phyloP scores from a whole-genome alignment of 2,888 invertebrate genomes.

The Cantharis lateralis region DNA sequence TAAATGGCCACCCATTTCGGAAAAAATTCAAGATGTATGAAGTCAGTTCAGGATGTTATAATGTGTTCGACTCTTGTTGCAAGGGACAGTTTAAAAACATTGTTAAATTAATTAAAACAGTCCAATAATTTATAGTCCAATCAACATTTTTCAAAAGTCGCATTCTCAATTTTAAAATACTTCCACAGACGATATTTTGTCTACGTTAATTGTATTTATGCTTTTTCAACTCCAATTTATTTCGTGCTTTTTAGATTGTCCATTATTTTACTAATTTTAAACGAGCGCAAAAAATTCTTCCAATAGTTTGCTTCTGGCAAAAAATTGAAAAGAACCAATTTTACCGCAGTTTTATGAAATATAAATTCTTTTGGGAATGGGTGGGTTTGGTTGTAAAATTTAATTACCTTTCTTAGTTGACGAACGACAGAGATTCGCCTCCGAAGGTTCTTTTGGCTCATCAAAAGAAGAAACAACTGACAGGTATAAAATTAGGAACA shows the following conservation, averaged over 20 bases:
- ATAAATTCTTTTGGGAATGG: not conserved
- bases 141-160: conserved; percentile 46
- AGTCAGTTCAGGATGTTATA: conserved; percentile 33
- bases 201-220: conserved; percentile 30
- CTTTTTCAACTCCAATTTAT: conserved; percentile 13
- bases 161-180: conserved; percentile 42
- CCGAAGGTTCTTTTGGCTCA: too few species aligned
- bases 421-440: not conserved
- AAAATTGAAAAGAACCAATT: not conserved
- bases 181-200: conserved; percentile 35
- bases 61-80: conserved; percentile 35
- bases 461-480: too few species aligned
- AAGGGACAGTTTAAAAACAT: conserved; percentile 43
- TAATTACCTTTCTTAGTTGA: not conserved
- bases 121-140: conserved; percentile 46
- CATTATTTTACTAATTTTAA: not conserved
- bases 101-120: conserved; percentile 44
- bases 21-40: conserved; percentile 36
- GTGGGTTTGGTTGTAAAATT: not conserved
- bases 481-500: too few species aligned
- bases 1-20: conserved; percentile 43
- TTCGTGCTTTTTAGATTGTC: not conserved
- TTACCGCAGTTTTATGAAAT: not conserved
- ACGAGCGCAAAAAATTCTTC: not conserved
- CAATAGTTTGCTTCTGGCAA: not conserved